A percentile compares a stretch with the other conserved stretches of the same genome.
Conservation (phyloP, 2,113 vertebrate species). For the Podarcis raffonei region DNA sequence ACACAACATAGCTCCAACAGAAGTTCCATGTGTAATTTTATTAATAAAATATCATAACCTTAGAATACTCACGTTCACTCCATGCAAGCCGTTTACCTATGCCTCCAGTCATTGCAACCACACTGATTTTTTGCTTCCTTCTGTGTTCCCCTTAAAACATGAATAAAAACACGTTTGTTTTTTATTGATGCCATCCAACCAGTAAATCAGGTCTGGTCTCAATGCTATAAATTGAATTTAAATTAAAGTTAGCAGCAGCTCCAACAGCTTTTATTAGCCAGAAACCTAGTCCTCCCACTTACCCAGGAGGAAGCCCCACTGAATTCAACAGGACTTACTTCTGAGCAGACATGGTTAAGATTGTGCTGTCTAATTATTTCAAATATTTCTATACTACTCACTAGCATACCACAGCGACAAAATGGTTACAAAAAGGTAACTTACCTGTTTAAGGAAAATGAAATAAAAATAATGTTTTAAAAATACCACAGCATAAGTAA, state of each 20-base stretch:
- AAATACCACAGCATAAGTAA: background rate
- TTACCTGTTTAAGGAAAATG: no score
- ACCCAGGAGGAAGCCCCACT: no score
- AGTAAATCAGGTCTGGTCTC: background rate
- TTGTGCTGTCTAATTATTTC: background rate
- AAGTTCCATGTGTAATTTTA: background rate
- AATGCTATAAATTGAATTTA: background rate
- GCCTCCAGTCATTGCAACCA: slow-evolving; percentile 27
- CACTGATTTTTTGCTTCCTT: slow-evolving; percentile 21
- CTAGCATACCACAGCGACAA: background rate
- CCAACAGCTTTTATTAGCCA: slow-evolving; percentile 12
- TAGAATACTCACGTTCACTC: slow-evolving; percentile 59
- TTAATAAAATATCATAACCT: background rate
- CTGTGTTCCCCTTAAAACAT: slow-evolving; percentile 48
- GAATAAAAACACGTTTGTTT: slow-evolving; percentile 24
- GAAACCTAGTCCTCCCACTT: background rate
- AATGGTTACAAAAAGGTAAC: no score
- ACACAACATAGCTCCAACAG: background rate
- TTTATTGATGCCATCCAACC: background rate
- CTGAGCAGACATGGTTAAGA: no score
- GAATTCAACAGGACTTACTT: no score
- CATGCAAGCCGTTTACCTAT: slow-evolving; percentile 30
- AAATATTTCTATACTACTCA: background rate
- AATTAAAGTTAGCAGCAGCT: background rate
- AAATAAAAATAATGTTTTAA: no score